A percentile compares a stretch with the other conserved stretches of the same genome.
Conservation (phyloP, 37 sponge, comb jelly and placozoan genomes). For the Geodia barretti region DNA sequence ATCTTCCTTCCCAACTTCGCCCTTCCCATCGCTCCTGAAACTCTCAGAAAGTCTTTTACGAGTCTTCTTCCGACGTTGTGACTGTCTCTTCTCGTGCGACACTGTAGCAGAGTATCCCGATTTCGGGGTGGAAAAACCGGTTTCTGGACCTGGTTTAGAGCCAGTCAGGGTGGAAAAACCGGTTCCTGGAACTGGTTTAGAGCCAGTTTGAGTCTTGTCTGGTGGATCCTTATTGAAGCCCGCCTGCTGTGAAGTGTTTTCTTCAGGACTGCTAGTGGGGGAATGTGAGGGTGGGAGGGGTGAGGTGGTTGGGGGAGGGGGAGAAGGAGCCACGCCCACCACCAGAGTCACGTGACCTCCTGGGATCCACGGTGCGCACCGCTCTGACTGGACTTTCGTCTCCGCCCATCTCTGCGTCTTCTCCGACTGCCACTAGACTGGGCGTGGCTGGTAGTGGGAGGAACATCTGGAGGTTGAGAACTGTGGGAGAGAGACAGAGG, state of each 20-base stretch:
- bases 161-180: background rate
- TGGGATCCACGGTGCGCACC: background rate
- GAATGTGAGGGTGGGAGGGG: background rate
- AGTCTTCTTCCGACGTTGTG: background rate
- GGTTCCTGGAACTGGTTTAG: background rate
- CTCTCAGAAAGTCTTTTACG: background rate
- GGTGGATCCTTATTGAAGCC: background rate
- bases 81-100: too few relatives aligned
- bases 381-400: background rate
- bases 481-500: too few relatives aligned
- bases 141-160: too few relatives aligned
- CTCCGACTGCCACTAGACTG: background rate
- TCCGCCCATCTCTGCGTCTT: background rate
- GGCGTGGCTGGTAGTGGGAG: too few relatives aligned
- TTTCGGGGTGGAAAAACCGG: too few relatives aligned
- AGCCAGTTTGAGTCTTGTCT: background rate
- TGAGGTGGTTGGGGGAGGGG: background rate
- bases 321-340: background rate
- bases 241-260: background rate
- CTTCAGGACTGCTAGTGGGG: background rate
- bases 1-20: background rate
- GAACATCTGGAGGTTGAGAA: too few relatives aligned
- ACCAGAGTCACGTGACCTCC: background rate
- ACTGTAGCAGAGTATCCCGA: too few relatives aligned
- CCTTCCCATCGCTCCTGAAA: background rate